Percentiles rank a stretch among this genome's conserved stretches.
phyloP scores from a whole-genome alignment of 2,888 invertebrate genomes.

The Erannis defoliaria region DNA sequence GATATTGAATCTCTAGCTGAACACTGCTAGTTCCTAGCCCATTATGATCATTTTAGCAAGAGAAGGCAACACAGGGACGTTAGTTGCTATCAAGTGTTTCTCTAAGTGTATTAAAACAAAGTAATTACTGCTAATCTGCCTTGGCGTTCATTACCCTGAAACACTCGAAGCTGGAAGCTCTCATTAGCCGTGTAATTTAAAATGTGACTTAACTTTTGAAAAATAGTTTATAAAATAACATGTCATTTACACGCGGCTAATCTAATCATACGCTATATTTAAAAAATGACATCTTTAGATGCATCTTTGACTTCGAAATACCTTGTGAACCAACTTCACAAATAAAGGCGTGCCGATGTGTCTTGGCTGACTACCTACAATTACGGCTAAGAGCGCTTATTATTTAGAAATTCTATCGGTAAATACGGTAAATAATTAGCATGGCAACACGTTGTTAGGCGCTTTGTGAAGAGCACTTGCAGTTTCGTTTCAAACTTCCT shows the following conservation, averaged over 20 bases:
- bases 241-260: no score
- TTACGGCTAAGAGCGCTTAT: conserved; percentile 75
- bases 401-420: conserved; percentile 77
- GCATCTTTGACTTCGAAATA: conserved; percentile 31
- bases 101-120: no score
- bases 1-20: no score
- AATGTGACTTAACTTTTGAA: background rate
- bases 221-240: no score
- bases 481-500: conserved; percentile 41
- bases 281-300: conserved; percentile 55
- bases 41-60: no score
- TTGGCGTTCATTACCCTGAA: no score
- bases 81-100: no score
- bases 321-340: conserved; percentile 29
- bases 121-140: no score
- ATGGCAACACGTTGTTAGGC: conserved; percentile 65
- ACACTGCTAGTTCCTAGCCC: no score
- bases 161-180: no score
- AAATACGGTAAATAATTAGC: conserved; percentile 76
- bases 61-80: no score
- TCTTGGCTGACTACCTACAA: conserved; percentile 71
- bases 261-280: background rate
- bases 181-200: no score
- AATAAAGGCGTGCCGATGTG: conserved; percentile 60
- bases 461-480: conserved; percentile 50